Base-by-base conservation (phyloP, 2,797 vertebrate species). In the Steatocranus sp. region DNA sequence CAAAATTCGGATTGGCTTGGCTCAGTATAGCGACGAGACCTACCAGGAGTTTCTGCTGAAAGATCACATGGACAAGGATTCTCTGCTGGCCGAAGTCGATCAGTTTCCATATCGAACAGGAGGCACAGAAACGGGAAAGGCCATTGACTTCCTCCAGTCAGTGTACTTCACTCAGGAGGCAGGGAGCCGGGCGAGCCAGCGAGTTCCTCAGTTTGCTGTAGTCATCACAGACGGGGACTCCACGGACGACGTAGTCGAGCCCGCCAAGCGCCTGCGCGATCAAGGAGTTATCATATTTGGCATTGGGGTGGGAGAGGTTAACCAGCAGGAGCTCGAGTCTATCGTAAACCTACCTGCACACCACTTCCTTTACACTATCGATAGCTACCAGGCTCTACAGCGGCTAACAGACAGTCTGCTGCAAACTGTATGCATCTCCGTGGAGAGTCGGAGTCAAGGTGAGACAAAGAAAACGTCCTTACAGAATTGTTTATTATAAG, bases 211-310 rank as follows among this genome's bases (percentile, higher is more conserved):
- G 91, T 92, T 97, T 34, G 92, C 94, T 3, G 92, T 97, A 73
- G 84, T 98, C 51, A 89, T 98, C 88, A 97, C 97, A 0, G 95
- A 97, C 2, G 96, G 97, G 2, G 95, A 93, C 3, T 97, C 97
- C 1, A 14, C 11, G 0, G 97, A 97, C 54, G 87, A 96, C 1
- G 95, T 97, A 11, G 27, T 50, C 1, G 41, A 3, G 2, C 92
- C 94, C 0, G 96, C 96, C 1, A 83, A 58, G 38, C 43, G 68
- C 2, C 90, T 98, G 61, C 95, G 94, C 79, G 27, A 86, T 38
- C 86, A 91, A 1, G 97, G 96, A 1, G 94, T 97, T 50, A 92
- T 96, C 4, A 83, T 97, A 48, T 97, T 96, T 2, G 95, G 93
- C 70, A 94, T 97, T 11, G 96, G 95, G 5, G 93, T 97, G 74